Percentiles rank a stretch among this genome's conserved stretches.
Conservation (phyloP, 1,140 invertebrate species). For the Halyomorpha halys region DNA sequence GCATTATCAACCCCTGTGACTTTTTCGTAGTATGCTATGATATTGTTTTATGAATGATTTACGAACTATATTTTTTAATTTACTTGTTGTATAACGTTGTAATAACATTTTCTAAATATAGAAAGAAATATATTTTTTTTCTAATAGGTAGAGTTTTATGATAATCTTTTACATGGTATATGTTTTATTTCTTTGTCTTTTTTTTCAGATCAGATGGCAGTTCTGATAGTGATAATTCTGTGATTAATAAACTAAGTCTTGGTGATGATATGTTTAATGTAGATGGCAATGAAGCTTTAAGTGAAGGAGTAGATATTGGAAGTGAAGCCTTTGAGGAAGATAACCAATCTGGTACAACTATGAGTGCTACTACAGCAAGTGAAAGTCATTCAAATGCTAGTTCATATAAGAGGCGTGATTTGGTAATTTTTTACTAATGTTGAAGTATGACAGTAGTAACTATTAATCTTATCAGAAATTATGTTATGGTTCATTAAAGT, state of each 20-base stretch:
- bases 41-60: too few species aligned
- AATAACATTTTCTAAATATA: too few species aligned
- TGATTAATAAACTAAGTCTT: slow-evolving; percentile 51
- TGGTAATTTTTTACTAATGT: slow-evolving; percentile 41
- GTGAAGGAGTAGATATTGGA: slow-evolving; percentile 57
- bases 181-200: too few species aligned
- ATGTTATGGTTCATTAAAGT: too few species aligned
- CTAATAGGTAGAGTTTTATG: background rate
- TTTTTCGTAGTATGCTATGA: too few species aligned
- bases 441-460: too few species aligned
- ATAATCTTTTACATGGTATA: background rate
- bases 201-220: slow-evolving; percentile 47
- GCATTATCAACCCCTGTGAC: too few species aligned
- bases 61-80: too few species aligned
- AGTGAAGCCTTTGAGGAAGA: slow-evolving; percentile 70
- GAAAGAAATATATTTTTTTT: background rate
- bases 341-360: slow-evolving; percentile 33
- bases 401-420: slow-evolving; percentile 63
- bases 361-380: slow-evolving; percentile 57
- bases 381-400: slow-evolving; percentile 72
- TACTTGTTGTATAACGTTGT: too few species aligned
- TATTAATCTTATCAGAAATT: too few species aligned
- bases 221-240: slow-evolving; percentile 68
- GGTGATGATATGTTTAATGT: slow-evolving; percentile 51
- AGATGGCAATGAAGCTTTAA: slow-evolving; percentile 29